Conservation (phyloP, 1,140 invertebrate species). For the Zaprionus nigranus region DNA sequence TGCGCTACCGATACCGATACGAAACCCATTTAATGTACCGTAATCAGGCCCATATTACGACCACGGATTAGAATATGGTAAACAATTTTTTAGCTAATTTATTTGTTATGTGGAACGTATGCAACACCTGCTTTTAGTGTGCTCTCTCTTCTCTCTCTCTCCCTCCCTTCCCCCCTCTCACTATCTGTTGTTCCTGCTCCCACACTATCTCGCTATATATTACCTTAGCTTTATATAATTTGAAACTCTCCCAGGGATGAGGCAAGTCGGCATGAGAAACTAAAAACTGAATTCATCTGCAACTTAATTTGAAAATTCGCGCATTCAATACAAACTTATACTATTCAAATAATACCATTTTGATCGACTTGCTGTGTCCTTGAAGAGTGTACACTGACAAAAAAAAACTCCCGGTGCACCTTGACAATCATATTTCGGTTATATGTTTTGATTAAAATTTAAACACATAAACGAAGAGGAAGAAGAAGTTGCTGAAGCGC, state of each 20-base stretch:
- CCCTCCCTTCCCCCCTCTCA: not conserved
- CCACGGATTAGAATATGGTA: conserved; percentile 96
- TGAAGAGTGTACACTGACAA: not conserved
- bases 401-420: conserved; percentile 17
- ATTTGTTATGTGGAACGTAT: conserved; percentile 69
- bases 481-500: not conserved
- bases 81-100: conserved; percentile 85
- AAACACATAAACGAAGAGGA: conserved; percentile 9
- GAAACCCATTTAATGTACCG: conserved; percentile 37
- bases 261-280: not conserved
- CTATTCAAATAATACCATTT: not conserved
- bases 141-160: conserved; percentile 9
- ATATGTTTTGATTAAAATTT: conserved; percentile 46
- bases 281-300: not conserved
- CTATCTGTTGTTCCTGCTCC: not conserved
- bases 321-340: not conserved
- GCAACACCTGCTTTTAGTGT: conserved; percentile 61
- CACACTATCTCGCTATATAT: not conserved
- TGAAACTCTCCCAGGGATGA: not conserved
- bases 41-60: conserved; percentile 91
- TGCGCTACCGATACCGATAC: conserved; percentile 23
- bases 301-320: not conserved
- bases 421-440: conserved; percentile 43
- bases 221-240: not conserved
- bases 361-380: not conserved